phyloP scores from a whole-genome alignment of 2,797 vertebrate species.

The Lutjanus campechanus region DNA sequence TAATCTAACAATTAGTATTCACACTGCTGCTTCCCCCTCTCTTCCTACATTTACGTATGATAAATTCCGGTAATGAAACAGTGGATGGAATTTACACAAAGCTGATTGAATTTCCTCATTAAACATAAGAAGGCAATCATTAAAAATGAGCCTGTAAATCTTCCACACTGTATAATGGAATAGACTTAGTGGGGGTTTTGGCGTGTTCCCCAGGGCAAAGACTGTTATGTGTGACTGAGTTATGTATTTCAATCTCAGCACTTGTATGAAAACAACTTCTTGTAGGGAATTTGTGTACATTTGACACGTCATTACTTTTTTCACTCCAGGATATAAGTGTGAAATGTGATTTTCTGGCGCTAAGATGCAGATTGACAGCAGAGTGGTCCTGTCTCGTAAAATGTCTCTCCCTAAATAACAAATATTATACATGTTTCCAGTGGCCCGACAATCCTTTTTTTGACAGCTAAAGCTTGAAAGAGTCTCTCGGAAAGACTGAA shows the following conservation, averaged over 20 bases:
- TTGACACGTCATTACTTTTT: not conserved
- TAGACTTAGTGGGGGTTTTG: conserved; percentile 3
- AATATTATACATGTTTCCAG: not conserved
- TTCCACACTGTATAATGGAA: conserved; percentile 30
- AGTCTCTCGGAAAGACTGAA: not conserved
- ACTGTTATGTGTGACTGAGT: not conserved
- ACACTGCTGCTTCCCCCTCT: conserved; percentile 32
- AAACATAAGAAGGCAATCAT: conserved; percentile 61
- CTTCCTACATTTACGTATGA: conserved; percentile 50
- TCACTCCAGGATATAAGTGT: not conserved
- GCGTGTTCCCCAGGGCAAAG: conserved; percentile 14
- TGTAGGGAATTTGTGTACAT: not conserved
- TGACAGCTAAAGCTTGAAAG: not conserved
- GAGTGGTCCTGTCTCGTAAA: not conserved
- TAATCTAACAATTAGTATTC: conserved; percentile 70
- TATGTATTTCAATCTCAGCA: conserved; percentile 3
- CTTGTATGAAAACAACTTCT: not conserved
- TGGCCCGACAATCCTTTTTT: not conserved
- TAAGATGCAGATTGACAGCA: not conserved
- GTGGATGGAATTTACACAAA: conserved; percentile 71
- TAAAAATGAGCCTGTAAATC: conserved; percentile 54
- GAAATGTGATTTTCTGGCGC: not conserved
- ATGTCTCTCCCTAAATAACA: not conserved
- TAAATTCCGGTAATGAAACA: conserved; percentile 67
- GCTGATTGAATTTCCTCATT: conserved; percentile 71